Conservation (phyloP, 2,797 vertebrate species). For the Steatocranus sp. region DNA sequence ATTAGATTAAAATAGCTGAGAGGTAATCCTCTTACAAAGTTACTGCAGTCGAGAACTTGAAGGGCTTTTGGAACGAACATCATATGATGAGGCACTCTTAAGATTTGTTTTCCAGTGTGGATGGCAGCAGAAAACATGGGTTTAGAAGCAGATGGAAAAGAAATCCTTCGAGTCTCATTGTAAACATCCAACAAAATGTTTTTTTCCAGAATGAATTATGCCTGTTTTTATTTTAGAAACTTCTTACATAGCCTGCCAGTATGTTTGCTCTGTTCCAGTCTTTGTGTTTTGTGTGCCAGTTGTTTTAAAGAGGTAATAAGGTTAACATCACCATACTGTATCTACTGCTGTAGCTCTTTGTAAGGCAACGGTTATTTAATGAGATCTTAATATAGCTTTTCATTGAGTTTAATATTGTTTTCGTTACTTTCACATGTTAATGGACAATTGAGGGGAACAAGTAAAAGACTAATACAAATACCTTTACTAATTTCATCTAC, state of each 20-base stretch:
- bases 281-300: neutral
- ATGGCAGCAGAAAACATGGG: neutral
- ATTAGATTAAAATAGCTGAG: conserved; percentile 74
- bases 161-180: neutral
- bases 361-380: neutral
- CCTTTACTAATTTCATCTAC: neutral
- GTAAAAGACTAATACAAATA: neutral
- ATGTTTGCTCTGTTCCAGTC: neutral
- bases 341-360: neutral
- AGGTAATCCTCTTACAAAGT: conserved; percentile 73
- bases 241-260: no score
- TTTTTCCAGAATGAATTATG: neutral
- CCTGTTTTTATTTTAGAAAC: neutral
- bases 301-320: neutral
- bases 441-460: neutral
- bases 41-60: conserved; percentile 30
- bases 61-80: conserved; percentile 27
- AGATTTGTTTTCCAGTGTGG: conserved; percentile 30
- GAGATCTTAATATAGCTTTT: neutral
- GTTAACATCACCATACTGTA: neutral
- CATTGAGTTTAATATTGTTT: neutral
- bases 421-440: neutral
- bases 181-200: accelerated
- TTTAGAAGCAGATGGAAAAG: neutral
- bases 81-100: conserved; percentile 57